These are phyloP conservation scores for Allacma fusca DNA, from an alignment of 2,888 invertebrate species.

Conservation along the genomic window DNA sequence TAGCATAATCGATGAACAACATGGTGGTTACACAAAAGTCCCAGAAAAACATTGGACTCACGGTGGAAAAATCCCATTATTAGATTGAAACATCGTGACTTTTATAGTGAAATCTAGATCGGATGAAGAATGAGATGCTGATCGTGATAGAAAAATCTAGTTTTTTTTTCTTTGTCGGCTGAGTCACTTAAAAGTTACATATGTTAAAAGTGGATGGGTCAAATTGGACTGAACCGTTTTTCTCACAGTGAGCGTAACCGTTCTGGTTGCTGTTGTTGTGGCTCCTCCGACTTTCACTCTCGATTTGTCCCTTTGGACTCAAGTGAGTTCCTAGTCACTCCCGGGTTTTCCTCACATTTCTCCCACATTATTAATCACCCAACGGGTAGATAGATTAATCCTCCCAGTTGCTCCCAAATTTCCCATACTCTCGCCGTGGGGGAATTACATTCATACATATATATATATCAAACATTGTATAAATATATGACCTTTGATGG, in stretches of 20 bases:
- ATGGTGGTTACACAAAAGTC: too few species aligned
- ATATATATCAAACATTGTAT: neutral
- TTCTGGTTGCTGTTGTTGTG: too few species aligned
- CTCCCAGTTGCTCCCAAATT: conserved; percentile 7
- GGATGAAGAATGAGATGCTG: neutral
- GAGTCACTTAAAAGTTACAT: neutral
- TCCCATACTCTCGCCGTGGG: neutral
- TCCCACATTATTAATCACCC: conserved; percentile 16
- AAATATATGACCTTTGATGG: conserved; percentile 8
- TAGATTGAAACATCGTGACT: conserved; percentile 10
- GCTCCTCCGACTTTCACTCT: too few species aligned
- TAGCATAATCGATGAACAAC: too few species aligned
- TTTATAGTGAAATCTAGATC: conserved; percentile 12
- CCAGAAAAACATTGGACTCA: too few species aligned
- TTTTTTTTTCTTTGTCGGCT: conserved; percentile 3
- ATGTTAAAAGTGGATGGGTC: too few species aligned
- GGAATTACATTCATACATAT: neutral
- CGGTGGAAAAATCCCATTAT: neutral
- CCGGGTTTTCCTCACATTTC: neutral
- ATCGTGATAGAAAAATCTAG: neutral
- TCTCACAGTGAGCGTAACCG: too few species aligned
- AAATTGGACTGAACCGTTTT: too few species aligned
- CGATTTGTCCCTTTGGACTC: neutral
- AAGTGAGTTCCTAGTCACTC: neutral
- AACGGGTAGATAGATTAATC: conserved; percentile 1